A percentile compares a stretch with the other conserved stretches of the same genome.
Conservation (phyloP, 2,888 invertebrate genomes). For the Andrena haemorrhoa region DNA sequence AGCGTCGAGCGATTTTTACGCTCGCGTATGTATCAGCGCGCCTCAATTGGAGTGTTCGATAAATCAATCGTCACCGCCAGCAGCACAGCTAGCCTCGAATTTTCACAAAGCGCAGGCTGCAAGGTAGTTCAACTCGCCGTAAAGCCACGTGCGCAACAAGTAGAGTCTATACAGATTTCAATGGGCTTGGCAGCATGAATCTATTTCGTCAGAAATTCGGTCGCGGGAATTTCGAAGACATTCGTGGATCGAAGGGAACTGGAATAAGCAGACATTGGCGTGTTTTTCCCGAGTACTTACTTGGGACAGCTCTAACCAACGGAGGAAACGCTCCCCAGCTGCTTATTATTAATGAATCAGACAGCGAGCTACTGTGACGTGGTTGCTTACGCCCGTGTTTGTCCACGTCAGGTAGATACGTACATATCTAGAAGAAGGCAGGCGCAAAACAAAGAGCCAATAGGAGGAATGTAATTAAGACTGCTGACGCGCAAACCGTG, state of each 20-base stretch:
- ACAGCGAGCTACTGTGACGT: slow-evolving; percentile 68
- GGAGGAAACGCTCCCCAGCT: slow-evolving; percentile 27
- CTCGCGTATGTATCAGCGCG: neutral
- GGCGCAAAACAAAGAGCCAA: slow-evolving; percentile 22
- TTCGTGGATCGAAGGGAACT: neutral
- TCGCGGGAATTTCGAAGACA: neutral
- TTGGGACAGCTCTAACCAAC: neutral
- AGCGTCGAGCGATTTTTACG: slow-evolving; percentile 54
- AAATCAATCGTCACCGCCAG: neutral
- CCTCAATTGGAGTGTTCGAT: neutral
- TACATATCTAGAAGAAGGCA: slow-evolving; percentile 9
- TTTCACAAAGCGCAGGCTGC: neutral
- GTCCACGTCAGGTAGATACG: slow-evolving; percentile 68
- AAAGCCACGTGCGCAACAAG: too few species aligned
- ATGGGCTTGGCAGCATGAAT: too few species aligned
- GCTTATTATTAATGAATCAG: slow-evolving; percentile 72
- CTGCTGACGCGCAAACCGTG: slow-evolving; percentile 2
- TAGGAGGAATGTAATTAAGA: slow-evolving; percentile 27
- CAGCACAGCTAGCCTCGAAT: neutral
- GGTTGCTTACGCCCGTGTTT: slow-evolving; percentile 64
- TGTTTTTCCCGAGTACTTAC: neutral
- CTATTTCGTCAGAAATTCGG: too few species aligned
- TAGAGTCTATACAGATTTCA: too few species aligned
- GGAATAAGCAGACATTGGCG: neutral
- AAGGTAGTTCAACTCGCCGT: too few species aligned